phyloP scores from a whole-genome alignment of 2,113 vertebrate species.

The Chitala chitala region DNA sequence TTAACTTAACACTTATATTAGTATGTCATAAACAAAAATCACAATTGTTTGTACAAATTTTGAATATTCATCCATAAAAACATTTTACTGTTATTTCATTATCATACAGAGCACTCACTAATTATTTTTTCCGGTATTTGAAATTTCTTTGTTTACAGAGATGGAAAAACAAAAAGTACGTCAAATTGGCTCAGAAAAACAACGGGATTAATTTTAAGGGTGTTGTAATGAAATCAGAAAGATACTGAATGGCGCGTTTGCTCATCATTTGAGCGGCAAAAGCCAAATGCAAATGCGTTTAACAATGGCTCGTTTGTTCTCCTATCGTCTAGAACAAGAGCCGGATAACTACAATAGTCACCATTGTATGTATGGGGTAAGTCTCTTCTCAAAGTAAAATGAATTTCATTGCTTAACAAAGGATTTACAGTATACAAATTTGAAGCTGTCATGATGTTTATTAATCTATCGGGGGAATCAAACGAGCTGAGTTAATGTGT shows the following conservation, averaged over 20 bases:
- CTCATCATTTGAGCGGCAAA: not conserved
- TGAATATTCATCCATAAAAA: no score
- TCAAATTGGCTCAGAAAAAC: no score
- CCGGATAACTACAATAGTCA: not conserved
- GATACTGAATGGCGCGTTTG: not conserved
- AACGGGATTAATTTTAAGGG: no score
- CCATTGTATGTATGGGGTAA: not conserved
- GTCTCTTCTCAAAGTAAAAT: not conserved
- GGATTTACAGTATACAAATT: not conserved
- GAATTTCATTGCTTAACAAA: not conserved
- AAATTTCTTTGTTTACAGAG: no score
- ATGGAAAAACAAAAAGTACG: no score
- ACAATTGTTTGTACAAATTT: no score
- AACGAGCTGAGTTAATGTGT: no score
- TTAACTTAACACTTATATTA: not conserved
- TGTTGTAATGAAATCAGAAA: not conserved
- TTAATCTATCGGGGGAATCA: no score
- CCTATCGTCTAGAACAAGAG: not conserved
- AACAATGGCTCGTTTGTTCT: not conserved
- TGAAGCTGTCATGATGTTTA: no score
- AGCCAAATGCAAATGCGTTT: not conserved
- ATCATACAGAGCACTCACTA: no score
- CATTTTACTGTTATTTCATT: no score
- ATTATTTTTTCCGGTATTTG: no score
- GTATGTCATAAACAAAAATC: not conserved